Base-by-base conservation (phyloP, 2,797 vertebrate genomes). In the Thunnus albacares region DNA sequence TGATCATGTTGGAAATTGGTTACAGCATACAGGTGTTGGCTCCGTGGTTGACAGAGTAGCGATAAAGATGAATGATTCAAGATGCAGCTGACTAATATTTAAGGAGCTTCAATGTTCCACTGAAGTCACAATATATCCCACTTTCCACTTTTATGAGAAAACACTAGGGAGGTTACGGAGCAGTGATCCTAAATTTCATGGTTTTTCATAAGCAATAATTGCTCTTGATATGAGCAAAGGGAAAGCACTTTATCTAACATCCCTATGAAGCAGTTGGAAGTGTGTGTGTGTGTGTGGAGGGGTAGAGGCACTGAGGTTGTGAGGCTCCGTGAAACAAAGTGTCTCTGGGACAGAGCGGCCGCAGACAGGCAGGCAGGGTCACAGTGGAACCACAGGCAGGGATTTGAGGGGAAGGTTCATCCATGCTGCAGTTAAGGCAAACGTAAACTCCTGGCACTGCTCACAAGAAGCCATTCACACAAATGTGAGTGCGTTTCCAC, bases 381-480 rank as follows among this genome's bases (percentile, higher is more conserved):
- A 85, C 82, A 79, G 80, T 81, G 76, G 81, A 84, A 80, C 86
- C 83, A 83, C 81, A 89, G 85, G 58, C 64, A 24, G 75, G 59
- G 69, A 52, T 68, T 71, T 61, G 20, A 55, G 75, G 45, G 68
- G 55, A 55, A 79, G 80, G 79, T 18, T 86, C 65, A 30, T 89
- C 91, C 82, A 81, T 83, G 89, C 88, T 92, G 90, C 33, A 35
- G 83, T 92, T 92, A 94, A 96, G 95, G 94, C 94, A 90, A 89
- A 87, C 41, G 63, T 71, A 80, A 90, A 79, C 81, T 90, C 87
- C 88, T 81, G 78, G 81, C 81, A 74, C 83, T 60, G 78, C 86
- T 90, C 80, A 63, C 60, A 55, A 38, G 53, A 84, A 75, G 83
- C 75, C 83, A 62, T 82, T 79, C 81, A 87, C 87, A 83, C 82